Conservation (phyloP, 2,797 vertebrate species). For the Nannoperca australis region DNA sequence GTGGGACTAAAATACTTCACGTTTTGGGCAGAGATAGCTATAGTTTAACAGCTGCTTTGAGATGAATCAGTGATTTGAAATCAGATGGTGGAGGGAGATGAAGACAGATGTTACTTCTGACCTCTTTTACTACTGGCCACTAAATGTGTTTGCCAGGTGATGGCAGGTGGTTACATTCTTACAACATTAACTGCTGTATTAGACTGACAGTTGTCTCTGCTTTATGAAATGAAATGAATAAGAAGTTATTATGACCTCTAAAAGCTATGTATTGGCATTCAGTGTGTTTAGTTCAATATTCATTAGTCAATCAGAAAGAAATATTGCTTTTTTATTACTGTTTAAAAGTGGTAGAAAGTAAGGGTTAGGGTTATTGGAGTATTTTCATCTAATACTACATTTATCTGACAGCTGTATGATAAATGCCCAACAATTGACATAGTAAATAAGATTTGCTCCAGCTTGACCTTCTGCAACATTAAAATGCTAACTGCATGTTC, state of each 20-base stretch:
- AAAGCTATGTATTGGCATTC: neutral
- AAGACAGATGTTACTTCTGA: conserved; percentile 10
- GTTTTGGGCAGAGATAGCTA: neutral
- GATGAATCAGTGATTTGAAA: conserved; percentile 4
- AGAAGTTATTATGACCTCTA: neutral
- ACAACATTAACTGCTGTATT: neutral
- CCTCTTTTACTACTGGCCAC: neutral
- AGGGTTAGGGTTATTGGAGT: neutral
- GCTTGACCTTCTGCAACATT: neutral
- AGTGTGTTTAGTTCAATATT: neutral
- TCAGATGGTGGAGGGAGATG: neutral
- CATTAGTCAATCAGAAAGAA: neutral
- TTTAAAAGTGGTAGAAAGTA: neutral
- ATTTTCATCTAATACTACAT: neutral
- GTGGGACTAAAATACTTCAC: neutral
- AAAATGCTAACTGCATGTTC: neutral
- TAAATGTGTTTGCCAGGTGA: neutral
- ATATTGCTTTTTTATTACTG: neutral
- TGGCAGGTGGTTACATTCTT: neutral
- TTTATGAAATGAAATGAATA: neutral
- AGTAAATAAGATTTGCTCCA: neutral
- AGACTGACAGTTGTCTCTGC: neutral
- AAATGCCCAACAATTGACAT: too few relatives aligned
- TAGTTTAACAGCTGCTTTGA: conserved; percentile 7
- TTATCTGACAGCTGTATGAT: neutral